Percentiles rank a stretch among this genome's conserved stretches.
These are phyloP conservation scores for Cerastis leucographa DNA, from an alignment of 2,888 invertebrate genomes.

Conservation along the genomic window DNA sequence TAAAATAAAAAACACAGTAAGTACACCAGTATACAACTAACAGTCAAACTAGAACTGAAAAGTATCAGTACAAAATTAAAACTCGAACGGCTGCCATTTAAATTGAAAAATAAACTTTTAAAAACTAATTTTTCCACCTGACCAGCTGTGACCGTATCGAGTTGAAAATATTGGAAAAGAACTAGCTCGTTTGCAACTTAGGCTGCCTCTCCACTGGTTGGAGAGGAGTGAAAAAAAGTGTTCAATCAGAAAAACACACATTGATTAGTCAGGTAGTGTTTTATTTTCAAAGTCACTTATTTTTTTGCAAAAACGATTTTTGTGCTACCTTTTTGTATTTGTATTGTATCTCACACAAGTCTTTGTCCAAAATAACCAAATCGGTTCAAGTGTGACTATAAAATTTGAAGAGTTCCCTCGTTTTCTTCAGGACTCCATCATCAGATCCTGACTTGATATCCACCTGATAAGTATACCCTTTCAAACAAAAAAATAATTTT, in stretches of 20 bases:
- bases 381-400: no score
- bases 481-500: no score
- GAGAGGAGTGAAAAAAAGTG: background rate
- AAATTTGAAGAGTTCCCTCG: no score
- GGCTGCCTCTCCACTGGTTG: background rate
- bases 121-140: constrained; percentile 19
- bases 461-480: no score
- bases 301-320: no score
- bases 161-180: constrained; percentile 36
- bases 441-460: no score
- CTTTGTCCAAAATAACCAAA: no score
- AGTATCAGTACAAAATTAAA: background rate
- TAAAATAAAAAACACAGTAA: background rate
- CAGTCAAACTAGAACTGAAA: background rate
- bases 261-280: no score
- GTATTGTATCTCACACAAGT: no score
- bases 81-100: background rate
- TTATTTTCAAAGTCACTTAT: no score
- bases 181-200: constrained; percentile 15
- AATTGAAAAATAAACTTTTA: constrained; percentile 9
- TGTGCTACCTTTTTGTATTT: no score
- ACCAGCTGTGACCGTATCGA: constrained; percentile 34
- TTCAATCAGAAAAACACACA: background rate
- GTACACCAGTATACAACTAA: background rate
- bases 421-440: no score